phyloP scores from a whole-genome alignment of 2,113 vertebrate species.

The Athene cunicularia region DNA sequence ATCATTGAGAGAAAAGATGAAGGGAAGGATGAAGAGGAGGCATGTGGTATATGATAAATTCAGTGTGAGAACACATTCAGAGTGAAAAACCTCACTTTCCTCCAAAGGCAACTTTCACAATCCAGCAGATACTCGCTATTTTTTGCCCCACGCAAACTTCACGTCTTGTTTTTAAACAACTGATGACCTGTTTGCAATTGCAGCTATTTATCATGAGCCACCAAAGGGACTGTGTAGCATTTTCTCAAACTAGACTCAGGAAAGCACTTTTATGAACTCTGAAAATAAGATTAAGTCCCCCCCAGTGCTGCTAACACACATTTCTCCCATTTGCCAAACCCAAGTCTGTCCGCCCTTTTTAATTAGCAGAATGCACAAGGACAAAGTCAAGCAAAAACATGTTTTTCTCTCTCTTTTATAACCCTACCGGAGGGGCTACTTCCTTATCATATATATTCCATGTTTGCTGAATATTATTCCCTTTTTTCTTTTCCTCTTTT shows the following conservation, averaged over 20 bases:
- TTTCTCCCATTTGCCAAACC: background rate
- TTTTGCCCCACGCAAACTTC: background rate
- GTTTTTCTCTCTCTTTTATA: background rate
- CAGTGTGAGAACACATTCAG: background rate
- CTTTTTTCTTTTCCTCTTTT: background rate
- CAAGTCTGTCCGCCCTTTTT: background rate
- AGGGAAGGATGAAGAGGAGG: background rate
- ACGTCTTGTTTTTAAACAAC: background rate
- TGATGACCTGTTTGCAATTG: background rate
- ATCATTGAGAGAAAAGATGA: background rate
- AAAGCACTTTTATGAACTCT: background rate
- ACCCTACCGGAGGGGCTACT: background rate
- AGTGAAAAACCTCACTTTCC: background rate
- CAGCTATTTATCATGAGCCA: background rate
- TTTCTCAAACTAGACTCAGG: background rate
- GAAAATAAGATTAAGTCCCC: background rate
- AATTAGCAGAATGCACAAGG: background rate
- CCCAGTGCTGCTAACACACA: background rate
- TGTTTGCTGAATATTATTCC: background rate
- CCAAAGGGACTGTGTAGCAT: rapidly evolving
- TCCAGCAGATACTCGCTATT: background rate
- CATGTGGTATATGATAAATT: background rate
- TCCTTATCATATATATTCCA: background rate
- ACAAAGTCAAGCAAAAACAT: background rate
- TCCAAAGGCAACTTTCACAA: background rate